Conservation (phyloP, 2,113 vertebrate species). For the Platysternon megacephalum region DNA sequence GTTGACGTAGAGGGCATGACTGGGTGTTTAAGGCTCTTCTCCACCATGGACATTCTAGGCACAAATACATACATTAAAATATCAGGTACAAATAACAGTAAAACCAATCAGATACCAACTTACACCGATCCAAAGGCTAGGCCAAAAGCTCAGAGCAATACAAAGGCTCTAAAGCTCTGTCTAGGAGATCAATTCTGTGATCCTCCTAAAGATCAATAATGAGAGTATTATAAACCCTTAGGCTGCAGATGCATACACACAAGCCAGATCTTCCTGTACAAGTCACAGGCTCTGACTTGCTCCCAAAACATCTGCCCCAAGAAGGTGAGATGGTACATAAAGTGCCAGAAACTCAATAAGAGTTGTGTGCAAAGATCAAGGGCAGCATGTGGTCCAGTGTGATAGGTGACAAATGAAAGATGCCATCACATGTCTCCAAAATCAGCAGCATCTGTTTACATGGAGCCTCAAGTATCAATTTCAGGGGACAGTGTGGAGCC, state of each 20-base stretch:
- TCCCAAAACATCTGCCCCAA: neutral
- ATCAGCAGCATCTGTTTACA: constrained; percentile 38
- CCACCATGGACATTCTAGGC: neutral
- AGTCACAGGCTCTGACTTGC: neutral
- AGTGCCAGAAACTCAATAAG: constrained; percentile 1
- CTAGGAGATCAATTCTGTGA: neutral
- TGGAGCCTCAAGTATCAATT: neutral
- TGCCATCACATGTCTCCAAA: constrained; percentile 39
- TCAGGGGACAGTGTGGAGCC: constrained; percentile 14
- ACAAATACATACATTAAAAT: neutral
- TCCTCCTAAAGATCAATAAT: neutral
- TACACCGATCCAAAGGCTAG: neutral
- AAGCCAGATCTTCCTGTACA: neutral
- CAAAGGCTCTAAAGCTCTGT: neutral
- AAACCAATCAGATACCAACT: neutral
- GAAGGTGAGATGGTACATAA: neutral
- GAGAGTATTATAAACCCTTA: neutral
- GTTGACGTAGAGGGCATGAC: neutral
- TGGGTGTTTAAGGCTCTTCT: neutral
- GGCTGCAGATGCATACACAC: neutral
- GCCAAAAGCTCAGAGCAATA: neutral
- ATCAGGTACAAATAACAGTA: neutral
- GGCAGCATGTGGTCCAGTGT: constrained; percentile 1
- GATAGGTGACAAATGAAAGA: constrained; percentile 34
- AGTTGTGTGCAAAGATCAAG: neutral